phyloP scores from a whole-genome alignment of 2,888 invertebrate genomes.

The Galerucella calmariensis region DNA sequence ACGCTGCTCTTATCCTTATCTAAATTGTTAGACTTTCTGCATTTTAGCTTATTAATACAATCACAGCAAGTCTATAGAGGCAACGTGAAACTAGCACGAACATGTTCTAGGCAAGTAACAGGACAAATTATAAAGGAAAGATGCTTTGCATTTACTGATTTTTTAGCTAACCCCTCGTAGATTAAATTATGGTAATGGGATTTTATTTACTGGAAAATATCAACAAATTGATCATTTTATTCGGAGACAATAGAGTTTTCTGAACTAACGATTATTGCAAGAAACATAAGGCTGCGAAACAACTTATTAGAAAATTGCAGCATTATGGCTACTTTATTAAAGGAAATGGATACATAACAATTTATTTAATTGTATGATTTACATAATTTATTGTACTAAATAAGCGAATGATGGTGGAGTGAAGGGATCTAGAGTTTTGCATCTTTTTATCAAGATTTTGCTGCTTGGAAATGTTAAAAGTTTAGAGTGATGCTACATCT shows the following conservation, averaged over 20 bases:
- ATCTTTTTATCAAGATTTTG: not conserved
- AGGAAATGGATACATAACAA: not conserved
- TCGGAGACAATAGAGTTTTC: conserved; percentile 19
- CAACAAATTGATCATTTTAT: conserved; percentile 24
- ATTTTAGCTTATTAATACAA: too few relatives aligned
- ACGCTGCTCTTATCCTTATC: too few relatives aligned
- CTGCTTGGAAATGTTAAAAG: not conserved
- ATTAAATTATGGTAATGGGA: conserved; percentile 13
- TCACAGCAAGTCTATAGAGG: too few relatives aligned
- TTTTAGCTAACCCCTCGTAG: not conserved
- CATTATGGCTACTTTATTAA: not conserved
- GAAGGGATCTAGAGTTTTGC: not conserved
- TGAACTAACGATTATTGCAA: not conserved
- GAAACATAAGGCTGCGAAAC: conserved; percentile 9
- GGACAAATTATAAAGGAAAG: too few relatives aligned
- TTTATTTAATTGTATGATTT: not conserved
- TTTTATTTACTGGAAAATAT: conserved; percentile 11
- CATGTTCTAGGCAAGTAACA: too few relatives aligned
- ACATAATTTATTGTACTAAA: too few relatives aligned
- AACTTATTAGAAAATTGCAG: conserved; percentile 9
- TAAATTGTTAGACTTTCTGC: too few relatives aligned
- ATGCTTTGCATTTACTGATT: too few relatives aligned
- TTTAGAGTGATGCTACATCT: too few relatives aligned
- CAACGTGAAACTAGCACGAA: too few relatives aligned
- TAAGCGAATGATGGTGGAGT: not conserved